Conservation (phyloP, 2,888 invertebrate genomes). For the Nomada lathburiana region DNA sequence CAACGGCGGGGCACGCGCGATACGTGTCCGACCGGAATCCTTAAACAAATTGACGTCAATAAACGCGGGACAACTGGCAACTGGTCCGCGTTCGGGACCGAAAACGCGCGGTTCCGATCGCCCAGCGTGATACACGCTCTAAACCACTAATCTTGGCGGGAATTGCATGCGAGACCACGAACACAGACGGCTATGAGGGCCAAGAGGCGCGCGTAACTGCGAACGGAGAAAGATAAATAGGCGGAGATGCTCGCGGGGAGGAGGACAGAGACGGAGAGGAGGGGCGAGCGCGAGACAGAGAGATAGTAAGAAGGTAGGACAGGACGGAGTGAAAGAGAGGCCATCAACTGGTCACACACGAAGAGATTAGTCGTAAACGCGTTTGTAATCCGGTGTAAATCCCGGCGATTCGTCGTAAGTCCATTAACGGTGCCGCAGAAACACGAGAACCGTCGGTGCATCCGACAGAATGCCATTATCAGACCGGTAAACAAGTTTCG, state of each 20-base stretch:
- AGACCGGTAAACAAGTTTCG: constrained; percentile 72
- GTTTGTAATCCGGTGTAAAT: constrained; percentile 74
- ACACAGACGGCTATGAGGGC: constrained; percentile 35
- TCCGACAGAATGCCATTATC: constrained; percentile 71
- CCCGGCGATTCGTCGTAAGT: constrained; percentile 74
- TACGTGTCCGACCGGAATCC: background rate
- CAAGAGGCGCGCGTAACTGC: constrained; percentile 32
- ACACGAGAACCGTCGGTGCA: constrained; percentile 66
- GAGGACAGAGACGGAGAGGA: background rate
- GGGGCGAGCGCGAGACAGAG: constrained; percentile 8
- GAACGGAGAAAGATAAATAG: constrained; percentile 54
- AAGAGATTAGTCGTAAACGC: constrained; percentile 74
- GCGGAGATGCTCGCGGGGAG: constrained; percentile 12
- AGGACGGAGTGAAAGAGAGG: constrained; percentile 32
- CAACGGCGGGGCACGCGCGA: background rate
- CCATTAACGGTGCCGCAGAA: constrained; percentile 72
- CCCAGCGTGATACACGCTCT: constrained; percentile 53
- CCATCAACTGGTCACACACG: constrained; percentile 68
- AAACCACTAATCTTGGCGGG: constrained; percentile 67
- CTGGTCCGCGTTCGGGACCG: background rate
- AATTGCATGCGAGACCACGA: constrained; percentile 65
- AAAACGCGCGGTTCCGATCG: constrained; percentile 48
- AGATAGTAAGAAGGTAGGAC: background rate
- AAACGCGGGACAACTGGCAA: background rate
- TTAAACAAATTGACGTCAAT: constrained; percentile 18